Base-by-base conservation (phyloP, 2,797 vertebrate species). In the Moxostoma hubbsi region DNA sequence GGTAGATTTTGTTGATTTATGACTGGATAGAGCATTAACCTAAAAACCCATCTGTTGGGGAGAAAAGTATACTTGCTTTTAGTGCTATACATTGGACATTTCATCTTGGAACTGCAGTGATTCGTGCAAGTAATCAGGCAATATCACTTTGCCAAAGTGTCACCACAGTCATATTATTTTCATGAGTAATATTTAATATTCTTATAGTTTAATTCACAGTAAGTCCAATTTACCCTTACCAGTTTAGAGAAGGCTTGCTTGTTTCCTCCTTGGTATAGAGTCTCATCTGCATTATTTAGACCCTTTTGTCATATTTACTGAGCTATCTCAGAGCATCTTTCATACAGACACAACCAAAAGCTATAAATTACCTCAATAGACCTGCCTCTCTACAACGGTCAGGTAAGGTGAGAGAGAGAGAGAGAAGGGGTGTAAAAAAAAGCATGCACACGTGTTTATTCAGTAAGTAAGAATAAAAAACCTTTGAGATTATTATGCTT, bases 281-380 rank as follows among this genome's bases (percentile, higher is more conserved):
- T 11, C 16, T 61, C 15, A 61, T 15, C 58, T 61, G 58, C 15
- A 24, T 61, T 61, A 15, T 61, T 61, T 15, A 61, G 58, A 61
- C 58, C 50, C 4, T 36, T 36, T 12, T 73, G 58, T 63, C 49
- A 63, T 63, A 16, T 74, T 74, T 74, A 62, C 61, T 53, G 49
- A 12, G 61, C 6, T n/a, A 3, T 24, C 12, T 73, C 13, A 9
- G 46, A 11, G 59, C 13, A 51, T 62, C 72, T 63, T 74, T 74
- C 18, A 49, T 59, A 74, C 59, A 74, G 59, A 12, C 4, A 43
- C 7, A 36, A 36, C 36, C 36, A 36, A 4, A 2, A 6, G 55
- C 55, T 51, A 6, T 43, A 15, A 73, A 50, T 51, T 12, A 51
- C 47, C 18, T 61, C 8, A 24, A 73, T 2, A 73, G 71, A 73